A percentile compares a stretch with the other conserved stretches of the same genome.
These are phyloP conservation scores for Grus americana DNA, from an alignment of 2,113 vertebrate species.

Conservation along the genomic window DNA sequence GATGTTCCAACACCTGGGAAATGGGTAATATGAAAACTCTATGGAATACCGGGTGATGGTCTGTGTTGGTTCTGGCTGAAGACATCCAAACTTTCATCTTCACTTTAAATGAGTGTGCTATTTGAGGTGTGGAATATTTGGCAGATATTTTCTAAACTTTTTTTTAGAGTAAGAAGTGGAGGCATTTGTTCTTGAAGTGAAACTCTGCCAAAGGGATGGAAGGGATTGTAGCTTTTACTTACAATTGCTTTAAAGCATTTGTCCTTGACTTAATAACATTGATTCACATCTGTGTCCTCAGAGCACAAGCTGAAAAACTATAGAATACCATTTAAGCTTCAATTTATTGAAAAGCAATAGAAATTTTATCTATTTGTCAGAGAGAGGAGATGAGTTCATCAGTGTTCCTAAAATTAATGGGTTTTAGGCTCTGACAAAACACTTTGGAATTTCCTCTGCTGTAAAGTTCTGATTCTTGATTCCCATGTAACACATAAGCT, in stretches of 20 bases:
- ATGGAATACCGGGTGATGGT: not conserved
- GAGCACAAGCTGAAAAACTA: not conserved
- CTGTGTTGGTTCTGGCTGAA: not conserved
- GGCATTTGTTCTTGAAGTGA: not conserved
- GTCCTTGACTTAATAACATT: not conserved
- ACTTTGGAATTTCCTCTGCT: slow-evolving; percentile 23
- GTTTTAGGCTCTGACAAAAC: slow-evolving; percentile 1
- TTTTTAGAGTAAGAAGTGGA: not conserved
- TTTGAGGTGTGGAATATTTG: not conserved
- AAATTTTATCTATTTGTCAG: not conserved
- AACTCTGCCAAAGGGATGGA: not conserved
- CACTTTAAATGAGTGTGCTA: not conserved
- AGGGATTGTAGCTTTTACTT: not conserved
- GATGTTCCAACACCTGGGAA: not conserved
- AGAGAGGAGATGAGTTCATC: not conserved
- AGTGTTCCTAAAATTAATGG: not conserved
- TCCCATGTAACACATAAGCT: not conserved
- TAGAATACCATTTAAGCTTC: not conserved
- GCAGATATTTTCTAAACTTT: not conserved
- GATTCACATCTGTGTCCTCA: not conserved
- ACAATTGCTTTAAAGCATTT: not conserved
- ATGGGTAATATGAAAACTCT: not conserved
- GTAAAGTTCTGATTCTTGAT: not conserved
- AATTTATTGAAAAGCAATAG: not conserved
- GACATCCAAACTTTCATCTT: not conserved